Evolutionary conservation across 2,888 invertebrate genomes (phyloP), one percentile per base, ranked within the genome.

Genomic region (Coecobrya sp.): DNA sequence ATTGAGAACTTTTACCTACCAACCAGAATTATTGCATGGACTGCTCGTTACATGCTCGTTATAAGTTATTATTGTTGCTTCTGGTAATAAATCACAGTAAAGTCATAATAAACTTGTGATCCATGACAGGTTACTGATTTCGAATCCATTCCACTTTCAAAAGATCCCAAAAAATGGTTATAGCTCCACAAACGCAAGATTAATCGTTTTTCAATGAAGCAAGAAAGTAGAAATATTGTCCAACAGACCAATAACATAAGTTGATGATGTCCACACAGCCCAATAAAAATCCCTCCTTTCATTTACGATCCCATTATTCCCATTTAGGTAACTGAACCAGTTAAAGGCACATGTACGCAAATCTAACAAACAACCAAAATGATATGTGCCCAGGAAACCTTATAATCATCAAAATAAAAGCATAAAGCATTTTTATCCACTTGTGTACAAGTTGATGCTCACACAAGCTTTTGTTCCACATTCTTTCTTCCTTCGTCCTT

Each of bases 41-140:
- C 49, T 36, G 36, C 7, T 36, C 49, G n/a, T n/a, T n/a, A n/a
- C n/a, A n/a, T n/a, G n/a, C n/a, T n/a, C n/a, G n/a, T 13, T 10
- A 3, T 1, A 13, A 13, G 7, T 49, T 49, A 13, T 49, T 49
- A 49, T 10, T 49, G 11, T 13, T 13, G 36, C 49, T 1, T 8
- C 1, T n/a, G 59, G 8, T 59, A 59, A 59, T 59, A 59, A 59
- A 59, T 59, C 59, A 19, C 8, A n/a, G 5, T 19, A 59, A 59
- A 22, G 59, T 59, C 5, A 59, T 59, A 55, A 55, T 55, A 59
- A 59, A 59, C 59, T 59, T 59, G 19, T 59, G 59, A 59, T 59
- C 59, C 59, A 22, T 59, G 59, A 59, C 59, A 59, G 13, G 19
- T 59, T 59, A 19, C 8, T 59, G 11, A 59, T 59, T 59, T 59